Percentiles rank a stretch among this genome's conserved stretches.
Evolutionary conservation across 2,888 invertebrate genomes (phyloP).

Genomic region (Lagria hirta): DNA sequence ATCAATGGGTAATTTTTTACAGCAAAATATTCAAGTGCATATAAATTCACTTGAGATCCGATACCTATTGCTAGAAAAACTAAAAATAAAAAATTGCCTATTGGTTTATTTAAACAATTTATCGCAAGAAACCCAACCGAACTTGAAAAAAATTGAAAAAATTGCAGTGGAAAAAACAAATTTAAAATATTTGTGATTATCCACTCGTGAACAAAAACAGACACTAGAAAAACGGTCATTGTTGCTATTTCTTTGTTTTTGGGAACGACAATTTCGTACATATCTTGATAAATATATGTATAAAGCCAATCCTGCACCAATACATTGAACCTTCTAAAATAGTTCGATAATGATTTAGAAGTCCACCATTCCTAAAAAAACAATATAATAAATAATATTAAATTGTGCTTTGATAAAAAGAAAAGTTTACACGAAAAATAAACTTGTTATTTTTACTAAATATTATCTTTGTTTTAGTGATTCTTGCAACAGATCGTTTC

Average conservation of each 20-base stretch:
- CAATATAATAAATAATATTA: constrained; percentile 3
- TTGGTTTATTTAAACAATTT: constrained; percentile 50
- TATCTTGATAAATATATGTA: constrained; percentile 80
- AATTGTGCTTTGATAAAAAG: not conserved
- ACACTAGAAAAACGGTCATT: constrained; percentile 70
- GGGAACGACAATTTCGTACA: constrained; percentile 53
- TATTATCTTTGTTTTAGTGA: not conserved
- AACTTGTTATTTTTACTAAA: no score
- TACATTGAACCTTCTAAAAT: constrained; percentile 92
- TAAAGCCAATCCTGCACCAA: constrained; percentile 94
- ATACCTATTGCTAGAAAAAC: constrained; percentile 74
- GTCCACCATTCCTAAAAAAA: constrained; percentile 90
- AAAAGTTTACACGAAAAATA: no score
- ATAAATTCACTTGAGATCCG: constrained; percentile 71
- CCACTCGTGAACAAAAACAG: constrained; percentile 85
- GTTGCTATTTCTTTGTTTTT: constrained; percentile 58
- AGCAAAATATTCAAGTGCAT: constrained; percentile 84
- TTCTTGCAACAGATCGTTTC: not conserved
- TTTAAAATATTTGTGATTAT: constrained; percentile 74
- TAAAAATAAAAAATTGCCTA: constrained; percentile 82
- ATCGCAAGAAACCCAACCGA: constrained; percentile 63
- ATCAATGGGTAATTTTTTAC: constrained; percentile 67
- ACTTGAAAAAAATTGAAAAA: constrained; percentile 72
- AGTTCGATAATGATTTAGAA: constrained; percentile 74
- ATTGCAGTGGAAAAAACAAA: constrained; percentile 83